These are phyloP conservation scores for Spatulosminthurus flaviceps DNA, from an alignment of 2,888 invertebrate species.

Conservation along the genomic window DNA sequence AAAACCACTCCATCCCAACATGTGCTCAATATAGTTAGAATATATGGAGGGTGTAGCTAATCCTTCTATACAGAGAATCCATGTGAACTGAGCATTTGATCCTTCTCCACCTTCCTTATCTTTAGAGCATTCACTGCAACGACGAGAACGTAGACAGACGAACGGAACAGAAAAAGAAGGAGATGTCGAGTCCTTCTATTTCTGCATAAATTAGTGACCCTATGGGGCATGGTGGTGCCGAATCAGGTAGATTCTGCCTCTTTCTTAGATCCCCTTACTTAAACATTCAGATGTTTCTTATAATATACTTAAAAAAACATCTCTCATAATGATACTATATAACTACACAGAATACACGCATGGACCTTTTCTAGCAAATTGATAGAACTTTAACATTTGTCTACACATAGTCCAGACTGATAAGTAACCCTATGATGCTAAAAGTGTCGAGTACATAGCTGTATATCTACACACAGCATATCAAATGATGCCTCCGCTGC, in stretches of 20 bases:
- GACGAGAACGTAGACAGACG: background rate
- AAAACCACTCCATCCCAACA: background rate
- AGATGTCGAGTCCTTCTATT: slow-evolving; percentile 44
- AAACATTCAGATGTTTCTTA: slow-evolving; percentile 32
- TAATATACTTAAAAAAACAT: slow-evolving; percentile 16
- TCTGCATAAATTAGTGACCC: slow-evolving; percentile 49
- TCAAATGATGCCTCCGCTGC: too few relatives aligned
- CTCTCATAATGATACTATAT: slow-evolving; percentile 16
- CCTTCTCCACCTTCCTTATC: slow-evolving; percentile 18
- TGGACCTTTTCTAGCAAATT: slow-evolving; percentile 25
- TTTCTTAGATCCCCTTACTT: slow-evolving; percentile 33
- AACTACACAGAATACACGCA: slow-evolving; percentile 25
- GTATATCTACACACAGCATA: too few relatives aligned
- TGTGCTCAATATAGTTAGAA: too few relatives aligned
- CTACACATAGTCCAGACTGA: background rate
- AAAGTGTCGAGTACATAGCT: too few relatives aligned
- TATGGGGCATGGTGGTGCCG: slow-evolving; percentile 47
- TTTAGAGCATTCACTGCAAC: background rate
- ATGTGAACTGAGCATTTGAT: background rate
- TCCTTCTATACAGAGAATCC: background rate
- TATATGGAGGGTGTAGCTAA: background rate
- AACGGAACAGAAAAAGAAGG: slow-evolving; percentile 23
- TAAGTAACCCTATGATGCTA: background rate
- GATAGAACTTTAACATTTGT: slow-evolving; percentile 11
- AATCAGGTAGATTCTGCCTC: slow-evolving; percentile 46